Base-by-base conservation (phyloP, 2,888 invertebrate species). In the Noctua comes region DNA sequence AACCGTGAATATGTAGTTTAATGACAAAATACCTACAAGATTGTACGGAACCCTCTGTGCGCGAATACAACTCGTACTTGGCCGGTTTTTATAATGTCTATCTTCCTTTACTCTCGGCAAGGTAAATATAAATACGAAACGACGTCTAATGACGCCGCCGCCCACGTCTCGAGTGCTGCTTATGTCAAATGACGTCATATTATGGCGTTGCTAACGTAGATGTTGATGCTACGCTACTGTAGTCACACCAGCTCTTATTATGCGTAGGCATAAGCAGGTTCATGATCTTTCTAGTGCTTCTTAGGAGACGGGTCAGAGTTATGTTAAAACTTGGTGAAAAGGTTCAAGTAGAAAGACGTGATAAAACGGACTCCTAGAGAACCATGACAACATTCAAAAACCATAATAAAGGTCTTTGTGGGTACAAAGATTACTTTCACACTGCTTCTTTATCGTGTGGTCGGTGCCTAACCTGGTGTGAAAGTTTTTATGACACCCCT, bases 191-290 rank as follows among this genome's bases (percentile, higher is more conserved):
- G 84, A 84, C 78, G 83, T 86, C 84, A 86, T 24, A 64, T 13
- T 24, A 64, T 16, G 0, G 10, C 99, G 97, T 99, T 99, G 96
- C 99, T 98, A 91, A 99, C 99, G 97, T 99, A 99, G 95, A 99
- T 99, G 96, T 99, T 99, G 86, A 99, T 99, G 93, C 99, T 99
- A 92, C 98, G 98, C 95, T 13, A 36, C 57, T 43, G 64, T 43
- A 48, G 18, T 11, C 16, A 59, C 51, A n/a, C 24, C 24, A 36
- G 18, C 6, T 13, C 0, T 18, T 43, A n/a, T 77, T 83, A 66
- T 83, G 68, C 80, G 31, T 69, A 5, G 7, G 24, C 68, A 83
- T 1, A n/a, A 8, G 16, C 31, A 16, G 51, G 65, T 36, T 77
- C 59, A 46, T 75, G 48, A 59, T 31, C 57, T 83, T 48, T 80